Base-by-base conservation (phyloP, 2,113 vertebrate species). In the Sardina pilchardus region DNA sequence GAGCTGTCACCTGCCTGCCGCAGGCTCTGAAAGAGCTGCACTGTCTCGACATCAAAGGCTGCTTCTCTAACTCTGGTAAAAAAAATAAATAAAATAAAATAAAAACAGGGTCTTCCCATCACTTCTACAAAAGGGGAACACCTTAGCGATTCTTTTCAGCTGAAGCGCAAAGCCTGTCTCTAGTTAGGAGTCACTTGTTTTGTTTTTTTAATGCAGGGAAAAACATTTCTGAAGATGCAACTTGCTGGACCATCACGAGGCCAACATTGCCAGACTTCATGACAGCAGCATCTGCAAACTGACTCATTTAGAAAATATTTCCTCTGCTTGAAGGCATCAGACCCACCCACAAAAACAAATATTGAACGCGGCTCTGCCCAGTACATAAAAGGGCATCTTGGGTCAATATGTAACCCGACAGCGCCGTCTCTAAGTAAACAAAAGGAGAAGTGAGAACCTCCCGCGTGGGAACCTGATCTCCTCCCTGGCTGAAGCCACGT, bases 361-460 rank as follows among this genome's bases (percentile, higher is more conserved):
- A 78, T 36, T 78, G 34, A 78, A 78, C 36, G 71, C 71, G 39
- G 71, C 36, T 34, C 9, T 16, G 71, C 71, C 39, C 10, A 17
- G 71, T 16, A 78, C 71, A 78, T 39, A 78, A 19, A 78, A 78
- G 71, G 34, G 71, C 71, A 78, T 34, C 71, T 78, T 78, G 71
- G 34, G 14, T 78, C 71, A 78, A 78, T 78, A 78, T 78, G 71
- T 36, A 78, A 78, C 71, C 16, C 12, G 71, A 78, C 34, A 36
- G 36, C 1, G 17, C 48, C 34, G 48, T 4, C 48, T 36, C 47
- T 83, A 30, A 17, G 71, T 16, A 78, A 34, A 39, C 71, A 78
- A 6, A 78, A 26, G 63, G 1, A 34, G 39, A 78, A 34, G 10
- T 78, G 71, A 78, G 14, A 36, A 78, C 1, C 30, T 78, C 71